phyloP scores from a whole-genome alignment of 2,888 invertebrate species.

The Gymnoscelis rufifasciata region DNA sequence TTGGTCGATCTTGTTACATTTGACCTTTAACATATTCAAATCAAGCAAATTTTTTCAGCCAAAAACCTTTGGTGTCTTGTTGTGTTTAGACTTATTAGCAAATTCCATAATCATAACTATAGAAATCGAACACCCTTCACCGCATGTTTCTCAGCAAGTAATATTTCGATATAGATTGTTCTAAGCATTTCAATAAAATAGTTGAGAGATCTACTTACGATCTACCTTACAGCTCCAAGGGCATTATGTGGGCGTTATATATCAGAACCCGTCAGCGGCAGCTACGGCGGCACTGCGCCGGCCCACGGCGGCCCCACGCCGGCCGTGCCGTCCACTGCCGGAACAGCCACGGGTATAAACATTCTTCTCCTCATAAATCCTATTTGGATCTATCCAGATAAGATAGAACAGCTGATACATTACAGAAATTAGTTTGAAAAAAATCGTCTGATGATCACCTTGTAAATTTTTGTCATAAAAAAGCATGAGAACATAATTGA shows the following conservation, averaged over 20 bases:
- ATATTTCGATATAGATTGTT: not conserved
- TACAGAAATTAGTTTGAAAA: too few relatives aligned
- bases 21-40: too few relatives aligned
- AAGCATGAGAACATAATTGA: too few relatives aligned
- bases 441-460: too few relatives aligned
- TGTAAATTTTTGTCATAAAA: too few relatives aligned
- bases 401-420: not conserved
- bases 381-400: not conserved
- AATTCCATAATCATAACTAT: too few relatives aligned
- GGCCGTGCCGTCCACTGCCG: not conserved
- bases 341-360: slow-evolving; percentile 1
- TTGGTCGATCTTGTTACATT: too few relatives aligned
- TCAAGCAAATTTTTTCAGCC: too few relatives aligned
- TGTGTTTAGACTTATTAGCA: too few relatives aligned
- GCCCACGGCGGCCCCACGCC: not conserved
- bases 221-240: not conserved
- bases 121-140: too few relatives aligned
- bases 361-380: slow-evolving; percentile 5
- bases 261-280: not conserved
- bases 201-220: not conserved
- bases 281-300: not conserved
- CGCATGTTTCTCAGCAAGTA: too few relatives aligned
- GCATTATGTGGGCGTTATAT: not conserved
- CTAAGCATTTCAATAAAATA: not conserved
- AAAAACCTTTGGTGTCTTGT: too few relatives aligned